Evolutionary conservation across 2,888 invertebrate genomes (phyloP), one percentile per base, ranked within the genome.

Genomic region (Drosophila stalkeri): DNA sequence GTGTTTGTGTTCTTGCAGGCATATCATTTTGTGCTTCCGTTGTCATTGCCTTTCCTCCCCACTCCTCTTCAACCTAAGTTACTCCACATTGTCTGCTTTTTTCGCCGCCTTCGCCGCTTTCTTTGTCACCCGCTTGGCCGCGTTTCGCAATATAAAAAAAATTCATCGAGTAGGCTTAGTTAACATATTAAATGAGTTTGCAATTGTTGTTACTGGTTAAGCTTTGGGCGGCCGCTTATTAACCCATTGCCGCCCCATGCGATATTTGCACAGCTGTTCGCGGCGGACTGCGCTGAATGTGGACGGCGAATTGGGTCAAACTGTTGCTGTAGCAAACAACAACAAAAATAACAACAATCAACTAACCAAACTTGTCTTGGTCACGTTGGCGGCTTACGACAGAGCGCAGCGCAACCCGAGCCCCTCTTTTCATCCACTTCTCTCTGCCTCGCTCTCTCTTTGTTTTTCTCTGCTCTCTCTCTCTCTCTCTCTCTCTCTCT

Each of bases 1-100:
- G 41, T 59, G 46, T 44, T 54, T 62, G 41, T 47, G 27, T 46
- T 20, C 47, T 37, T 60, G 55, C 68, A 56, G 64, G 79, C 76
- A 88, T 84, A 82, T 89, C 71, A 89, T 89, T 89, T 89, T 86
- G 86, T 85, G 79, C 79, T 78, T 81, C 73, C 73, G 79, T 62
- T 89, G 64, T 67, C 16, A 57, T 16, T 44, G 33, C n/a, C 71
- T 73, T 59, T 56, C 69, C 70, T 79, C 74, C 71, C 63, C 55
- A 35, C 43, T 39, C 18, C 11, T 2, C 5, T 18, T 12, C 54
- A 64, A 33, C 55, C 31, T 49, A 20, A 39, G 39, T 18, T 39
- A 49, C 60, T 60, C 20, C 60, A 49, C 20, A 60, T 49, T 49
- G 49, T 3, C 14, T 31, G 16, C 27, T 52, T 54, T 18, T 52